Percentiles rank a stretch among this genome's conserved stretches.
phyloP scores from a whole-genome alignment of 1,140 invertebrate genomes.

The Drosophila serrata region DNA sequence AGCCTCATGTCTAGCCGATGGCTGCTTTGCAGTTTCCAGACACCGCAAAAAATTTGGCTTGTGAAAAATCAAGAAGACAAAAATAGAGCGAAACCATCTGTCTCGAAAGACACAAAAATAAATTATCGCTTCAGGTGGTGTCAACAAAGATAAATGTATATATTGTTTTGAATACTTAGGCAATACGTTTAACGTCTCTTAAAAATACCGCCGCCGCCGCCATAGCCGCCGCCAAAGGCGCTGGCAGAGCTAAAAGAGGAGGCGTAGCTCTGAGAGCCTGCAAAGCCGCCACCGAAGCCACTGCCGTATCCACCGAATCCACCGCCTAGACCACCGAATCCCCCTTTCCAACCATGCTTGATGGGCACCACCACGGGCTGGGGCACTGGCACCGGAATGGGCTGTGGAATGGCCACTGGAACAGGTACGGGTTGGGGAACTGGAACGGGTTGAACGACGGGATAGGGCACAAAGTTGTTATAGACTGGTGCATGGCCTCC shows the following conservation, averaged over 20 bases:
- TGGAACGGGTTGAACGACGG: slow-evolving; percentile 58
- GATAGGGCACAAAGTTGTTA: slow-evolving; percentile 58
- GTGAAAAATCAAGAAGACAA: background rate
- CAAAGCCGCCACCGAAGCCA: slow-evolving; percentile 46
- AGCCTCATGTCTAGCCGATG: slow-evolving; percentile 85
- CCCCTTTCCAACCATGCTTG: slow-evolving; percentile 65
- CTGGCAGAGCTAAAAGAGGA: slow-evolving; percentile 43
- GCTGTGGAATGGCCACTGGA: slow-evolving; percentile 59
- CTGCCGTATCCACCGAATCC: slow-evolving; percentile 36
- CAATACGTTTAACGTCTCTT: slow-evolving; percentile 26
- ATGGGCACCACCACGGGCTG: slow-evolving; percentile 41
- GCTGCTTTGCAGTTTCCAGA: slow-evolving; percentile 9
- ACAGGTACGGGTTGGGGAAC: slow-evolving; percentile 40
- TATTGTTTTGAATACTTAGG: slow-evolving; percentile 3
- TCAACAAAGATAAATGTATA: slow-evolving; percentile 34
- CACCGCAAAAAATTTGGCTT: background rate
- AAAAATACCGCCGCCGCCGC: slow-evolving; percentile 51
- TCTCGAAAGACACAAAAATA: background rate
- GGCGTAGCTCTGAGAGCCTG: slow-evolving; percentile 42
- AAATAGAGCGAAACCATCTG: slow-evolving; percentile 14
- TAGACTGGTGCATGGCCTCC: slow-evolving; percentile 55
- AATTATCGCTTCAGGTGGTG: slow-evolving; percentile 1
- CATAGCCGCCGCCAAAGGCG: slow-evolving; percentile 50
- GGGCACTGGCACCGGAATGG: slow-evolving; percentile 52
- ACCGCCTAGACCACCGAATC: slow-evolving; percentile 32